Evolutionary conservation across 2,888 invertebrate genomes (phyloP), one percentile per base, ranked within the genome.

Genomic region (Mesoligia furuncula): DNA sequence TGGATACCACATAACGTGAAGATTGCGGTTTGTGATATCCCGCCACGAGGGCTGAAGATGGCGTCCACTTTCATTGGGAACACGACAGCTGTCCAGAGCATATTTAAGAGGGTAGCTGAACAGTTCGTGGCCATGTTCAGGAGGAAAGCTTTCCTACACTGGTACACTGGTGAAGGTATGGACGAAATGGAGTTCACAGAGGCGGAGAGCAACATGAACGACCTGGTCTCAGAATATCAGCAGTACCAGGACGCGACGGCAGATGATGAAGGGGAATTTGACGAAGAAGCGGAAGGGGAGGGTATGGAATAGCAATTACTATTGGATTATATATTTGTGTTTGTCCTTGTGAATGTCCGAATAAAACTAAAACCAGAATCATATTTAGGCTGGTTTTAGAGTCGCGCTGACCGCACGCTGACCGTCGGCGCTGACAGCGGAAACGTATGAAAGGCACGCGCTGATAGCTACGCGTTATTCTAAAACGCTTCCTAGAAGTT

Each of bases 141-240:
- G 90, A 98, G 99, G 91, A 99, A 99, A 97, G 99, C 99, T 91
- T 99, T 99, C 97, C 97, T 99, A 90, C 99, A 99, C 97, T 99
- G 99, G 99, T 99, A 98, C 96, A 98, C 98, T 59, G 98, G 98
- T 76, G 99, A 99, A 93, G 99, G 99, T 87, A 99, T 99, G 99
- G 99, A 99, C 91, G 98, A 99, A 93, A 98, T 98, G 98, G 99
- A 99, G 95, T 99, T 99, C 97, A 98, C 98, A 2, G 99, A 99
- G 95, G 99, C 99, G 0, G 99, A 99, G 93, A 98, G 98, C 91
- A 99, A 98, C 95, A 98, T 98, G 98, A 98, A 97, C 88, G 98
- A 98, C 92, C 92, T 98, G 61, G 97, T 98, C 79, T 97, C 98
- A 0, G 98, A 98, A 91, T 98, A 98, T 94, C 98, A 98, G 90